These are phyloP conservation scores for Chloropsis cyanopogon DNA, from an alignment of 2,113 vertebrate species.

Conservation along the genomic window DNA sequence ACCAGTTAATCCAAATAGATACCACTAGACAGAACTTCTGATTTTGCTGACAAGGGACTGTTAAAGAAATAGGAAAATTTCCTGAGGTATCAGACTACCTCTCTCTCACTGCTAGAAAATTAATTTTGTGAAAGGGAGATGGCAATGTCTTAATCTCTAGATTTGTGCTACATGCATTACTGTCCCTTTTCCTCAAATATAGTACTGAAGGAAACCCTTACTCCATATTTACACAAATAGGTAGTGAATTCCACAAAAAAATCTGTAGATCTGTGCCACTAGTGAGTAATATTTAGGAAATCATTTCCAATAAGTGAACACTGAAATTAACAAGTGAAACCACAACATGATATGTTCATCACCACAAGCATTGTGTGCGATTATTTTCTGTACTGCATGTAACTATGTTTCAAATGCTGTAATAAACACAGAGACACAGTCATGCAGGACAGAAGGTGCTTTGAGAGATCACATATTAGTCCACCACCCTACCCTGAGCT, in stretches of 20 bases:
- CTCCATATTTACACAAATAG: neutral
- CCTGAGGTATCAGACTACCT: neutral
- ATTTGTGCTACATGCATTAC: neutral
- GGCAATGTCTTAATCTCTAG: neutral
- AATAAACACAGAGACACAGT: neutral
- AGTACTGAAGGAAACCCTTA: neutral
- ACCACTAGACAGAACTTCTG: neutral
- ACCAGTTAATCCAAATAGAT: neutral
- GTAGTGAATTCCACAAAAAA: neutral
- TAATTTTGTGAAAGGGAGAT: neutral
- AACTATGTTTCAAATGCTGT: neutral
- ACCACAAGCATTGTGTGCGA: neutral
- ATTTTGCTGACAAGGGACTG: neutral
- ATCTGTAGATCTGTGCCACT: neutral
- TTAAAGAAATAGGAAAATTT: neutral
- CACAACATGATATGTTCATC: neutral
- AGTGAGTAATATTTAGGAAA: neutral
- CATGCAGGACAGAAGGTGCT: neutral
- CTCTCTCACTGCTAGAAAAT: neutral
- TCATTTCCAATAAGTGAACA: neutral
- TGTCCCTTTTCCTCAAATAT: neutral
- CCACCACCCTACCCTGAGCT: neutral
- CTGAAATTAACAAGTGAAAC: neutral
- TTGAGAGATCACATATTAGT: neutral
- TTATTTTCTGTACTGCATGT: neutral